Base-by-base conservation (phyloP, 2,113 vertebrate species). In the Cyanoramphus novaezelandiae region DNA sequence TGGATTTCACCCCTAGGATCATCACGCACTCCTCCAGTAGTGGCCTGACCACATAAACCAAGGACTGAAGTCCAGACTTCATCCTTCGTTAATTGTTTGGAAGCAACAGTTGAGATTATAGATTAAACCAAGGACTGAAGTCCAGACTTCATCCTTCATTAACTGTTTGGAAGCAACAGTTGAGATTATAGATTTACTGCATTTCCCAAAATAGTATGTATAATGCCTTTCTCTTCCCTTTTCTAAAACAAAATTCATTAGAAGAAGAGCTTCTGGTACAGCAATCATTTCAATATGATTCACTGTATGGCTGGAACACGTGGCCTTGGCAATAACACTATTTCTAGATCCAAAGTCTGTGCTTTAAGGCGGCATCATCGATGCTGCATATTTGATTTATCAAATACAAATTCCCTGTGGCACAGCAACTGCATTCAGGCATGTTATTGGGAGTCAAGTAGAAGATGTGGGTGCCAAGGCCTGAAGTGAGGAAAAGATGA, bases 401-500 rank as follows among this genome's bases (percentile, higher is more conserved):
- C 93, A 97, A 96, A 96, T 65, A 90, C 35, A 47, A 70, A 94
- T 87, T 94, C 88, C 93, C 83, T 65, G 37, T 43, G 13, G 59
- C 70, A 91, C 53, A 78, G 81, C 27, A 86, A 84, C 68, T 60
- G 15, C 52, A 69, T 90, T 82, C 74, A 93, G 92, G 82, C 55
- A 57, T 83, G 20, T 69, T 46, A 52, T 35, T 81, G 44, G 60
- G 64, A 91, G 27, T 82, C 76, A 91, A 65, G 86, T 25, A 46
- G 41, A 33, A 31, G 20, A n/a, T 75, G 17, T 39, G 55, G 25
- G n/a, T 71, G 96, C 94, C 96, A 96, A 92, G 57, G 50, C 39
- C 68, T 71, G 7, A 92, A 92, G 60, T 50, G 74, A 96, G 95
- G 91, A 97, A 96, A 97, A 92, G 65, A 93, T 90, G 84, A 94